These are phyloP conservation scores for Drosophila multiciliata DNA, from an alignment of 2,888 invertebrate species.

Conservation along the genomic window DNA sequence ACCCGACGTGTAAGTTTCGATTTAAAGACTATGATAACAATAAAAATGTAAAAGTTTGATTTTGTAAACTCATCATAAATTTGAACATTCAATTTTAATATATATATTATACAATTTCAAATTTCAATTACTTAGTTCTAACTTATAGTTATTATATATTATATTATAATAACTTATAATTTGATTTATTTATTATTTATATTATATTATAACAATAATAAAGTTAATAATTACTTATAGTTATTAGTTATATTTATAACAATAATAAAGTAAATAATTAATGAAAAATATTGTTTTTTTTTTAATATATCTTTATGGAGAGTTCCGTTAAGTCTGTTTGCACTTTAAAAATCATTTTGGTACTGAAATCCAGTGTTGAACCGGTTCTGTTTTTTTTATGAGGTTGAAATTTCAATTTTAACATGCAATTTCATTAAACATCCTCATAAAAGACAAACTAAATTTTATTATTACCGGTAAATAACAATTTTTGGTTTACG, in stretches of 20 bases:
- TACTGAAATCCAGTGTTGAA: neutral
- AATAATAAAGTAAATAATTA: neutral
- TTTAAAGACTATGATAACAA: neutral
- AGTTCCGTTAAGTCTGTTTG: neutral
- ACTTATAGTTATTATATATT: no score
- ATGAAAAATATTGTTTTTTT: neutral
- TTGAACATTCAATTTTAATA: neutral
- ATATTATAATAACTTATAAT: no score
- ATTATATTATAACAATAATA: no score
- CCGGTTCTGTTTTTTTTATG: slow-evolving; percentile 1
- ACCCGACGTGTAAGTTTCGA: neutral
- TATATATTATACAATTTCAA: neutral
- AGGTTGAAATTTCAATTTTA: neutral
- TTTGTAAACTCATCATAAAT: neutral
- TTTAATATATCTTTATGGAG: neutral
- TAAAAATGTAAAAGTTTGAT: neutral
- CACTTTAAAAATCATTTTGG: neutral
- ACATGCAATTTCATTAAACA: neutral
- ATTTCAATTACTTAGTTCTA: neutral
- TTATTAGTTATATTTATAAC: neutral
- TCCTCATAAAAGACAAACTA: neutral
- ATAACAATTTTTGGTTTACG: neutral
- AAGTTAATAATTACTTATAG: neutral
- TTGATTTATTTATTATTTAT: no score
- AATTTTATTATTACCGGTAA: neutral